Conservation (phyloP, 2,888 invertebrate species). For the Ernsta delagoae region DNA sequence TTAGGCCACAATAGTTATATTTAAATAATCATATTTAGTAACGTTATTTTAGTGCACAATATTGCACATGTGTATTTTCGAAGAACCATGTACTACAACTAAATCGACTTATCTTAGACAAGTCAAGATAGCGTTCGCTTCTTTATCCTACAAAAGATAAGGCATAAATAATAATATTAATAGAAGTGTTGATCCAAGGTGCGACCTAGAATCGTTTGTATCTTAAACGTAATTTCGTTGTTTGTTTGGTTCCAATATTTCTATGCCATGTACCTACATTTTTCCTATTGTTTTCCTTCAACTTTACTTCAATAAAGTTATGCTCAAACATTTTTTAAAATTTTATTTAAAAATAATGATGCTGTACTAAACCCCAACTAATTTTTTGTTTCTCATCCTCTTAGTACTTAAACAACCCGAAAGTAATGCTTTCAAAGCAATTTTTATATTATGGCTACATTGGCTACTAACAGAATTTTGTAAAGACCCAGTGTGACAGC, state of each 20-base stretch:
- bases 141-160: constrained; percentile 61
- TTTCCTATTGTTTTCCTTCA: background rate
- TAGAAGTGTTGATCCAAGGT: constrained; percentile 37
- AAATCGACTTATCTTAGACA: constrained; percentile 48
- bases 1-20: background rate
- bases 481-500: no score
- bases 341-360: no score
- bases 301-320: no score
- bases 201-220: constrained; percentile 49
- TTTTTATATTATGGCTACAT: no score
- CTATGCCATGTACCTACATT: background rate
- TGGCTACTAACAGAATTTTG: no score
- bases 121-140: constrained; percentile 58
- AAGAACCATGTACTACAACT: constrained; percentile 47
- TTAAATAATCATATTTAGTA: background rate
- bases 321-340: no score
- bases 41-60: constrained; percentile 9
- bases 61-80: constrained; percentile 40
- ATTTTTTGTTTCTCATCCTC: no score
- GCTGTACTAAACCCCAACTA: no score
- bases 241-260: background rate
- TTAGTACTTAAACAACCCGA: no score
- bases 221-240: constrained; percentile 10
- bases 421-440: no score
- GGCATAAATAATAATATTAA: constrained; percentile 41